Conservation (phyloP, 2,113 vertebrate species). For the Ursus arctos region DNA sequence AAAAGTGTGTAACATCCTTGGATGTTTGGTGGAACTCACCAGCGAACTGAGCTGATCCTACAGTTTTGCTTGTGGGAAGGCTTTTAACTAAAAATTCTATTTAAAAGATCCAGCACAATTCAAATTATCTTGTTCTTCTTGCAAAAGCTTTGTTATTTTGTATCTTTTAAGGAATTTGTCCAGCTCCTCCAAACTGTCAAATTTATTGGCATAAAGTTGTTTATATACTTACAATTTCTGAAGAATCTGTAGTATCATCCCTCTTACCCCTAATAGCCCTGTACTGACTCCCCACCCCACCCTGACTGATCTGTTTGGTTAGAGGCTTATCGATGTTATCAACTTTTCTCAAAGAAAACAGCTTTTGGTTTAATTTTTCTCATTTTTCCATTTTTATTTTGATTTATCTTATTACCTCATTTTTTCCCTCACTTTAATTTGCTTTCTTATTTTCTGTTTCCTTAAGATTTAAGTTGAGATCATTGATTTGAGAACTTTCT, state of each 20-base stretch:
- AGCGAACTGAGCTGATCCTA: background rate
- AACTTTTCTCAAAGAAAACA: slow-evolving; percentile 3
- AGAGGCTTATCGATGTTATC: background rate
- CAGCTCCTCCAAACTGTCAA: background rate
- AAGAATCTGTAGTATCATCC: background rate
- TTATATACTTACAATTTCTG: background rate
- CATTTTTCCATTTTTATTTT: background rate
- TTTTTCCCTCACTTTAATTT: background rate
- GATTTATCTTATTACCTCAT: background rate
- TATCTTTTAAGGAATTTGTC: background rate
- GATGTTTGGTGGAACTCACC: background rate
- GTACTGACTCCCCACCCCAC: background rate
- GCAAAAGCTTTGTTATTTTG: background rate
- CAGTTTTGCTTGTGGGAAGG: background rate
- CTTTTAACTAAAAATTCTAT: slow-evolving; percentile 38
- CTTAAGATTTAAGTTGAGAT: background rate
- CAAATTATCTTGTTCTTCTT: background rate
- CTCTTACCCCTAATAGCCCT: background rate
- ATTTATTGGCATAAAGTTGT: background rate
- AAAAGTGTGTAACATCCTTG: background rate
- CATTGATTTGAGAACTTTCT: background rate
- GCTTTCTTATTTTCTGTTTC: background rate
- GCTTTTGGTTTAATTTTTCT: background rate
- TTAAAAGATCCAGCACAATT: background rate
- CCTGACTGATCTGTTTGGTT: background rate